Percentiles rank a stretch among this genome's conserved stretches.
Evolutionary conservation across 2,113 vertebrate genomes (phyloP).

Genomic region (Illadopsis cleaveri): DNA sequence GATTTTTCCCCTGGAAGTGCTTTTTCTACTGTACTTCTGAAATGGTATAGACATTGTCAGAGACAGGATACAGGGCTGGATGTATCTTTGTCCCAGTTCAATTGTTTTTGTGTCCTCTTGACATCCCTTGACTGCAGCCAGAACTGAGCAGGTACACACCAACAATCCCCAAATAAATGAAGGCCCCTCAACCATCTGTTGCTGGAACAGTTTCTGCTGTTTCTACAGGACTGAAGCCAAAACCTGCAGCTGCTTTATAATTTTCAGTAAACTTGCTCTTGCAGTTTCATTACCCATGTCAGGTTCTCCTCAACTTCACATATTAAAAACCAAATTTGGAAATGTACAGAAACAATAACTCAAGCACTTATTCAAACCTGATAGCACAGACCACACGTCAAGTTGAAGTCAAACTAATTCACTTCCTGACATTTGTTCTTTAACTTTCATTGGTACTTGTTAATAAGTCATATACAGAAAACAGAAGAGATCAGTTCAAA

Average conservation of each 20-base stretch:
- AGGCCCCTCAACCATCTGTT: not conserved
- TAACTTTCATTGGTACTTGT: not conserved
- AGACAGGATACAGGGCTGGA: not conserved
- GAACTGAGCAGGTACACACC: not conserved
- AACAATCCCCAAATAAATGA: not conserved
- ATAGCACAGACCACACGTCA: fast-evolving
- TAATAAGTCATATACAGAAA: not conserved
- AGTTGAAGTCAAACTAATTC: not conserved
- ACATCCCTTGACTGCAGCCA: not conserved
- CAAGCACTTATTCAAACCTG: not conserved
- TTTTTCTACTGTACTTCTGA: not conserved
- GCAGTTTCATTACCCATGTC: not conserved
- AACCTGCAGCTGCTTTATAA: slow-evolving; percentile 23
- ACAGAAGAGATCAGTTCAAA: not conserved
- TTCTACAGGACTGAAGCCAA: slow-evolving; percentile 17
- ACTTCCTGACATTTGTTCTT: not conserved
- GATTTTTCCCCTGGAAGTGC: not conserved
- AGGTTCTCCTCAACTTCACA: not conserved
- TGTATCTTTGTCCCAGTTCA: not conserved
- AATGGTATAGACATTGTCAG: not conserved
- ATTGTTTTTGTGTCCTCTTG: not conserved
- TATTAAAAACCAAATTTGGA: not conserved
- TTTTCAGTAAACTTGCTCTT: not conserved
- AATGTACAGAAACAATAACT: not conserved
- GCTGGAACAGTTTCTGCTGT: not conserved